A percentile compares a stretch with the other conserved stretches of the same genome.
These are phyloP conservation scores for Discoglossus pictus DNA, from an alignment of 2,797 vertebrate genomes.

Conservation along the genomic window DNA sequence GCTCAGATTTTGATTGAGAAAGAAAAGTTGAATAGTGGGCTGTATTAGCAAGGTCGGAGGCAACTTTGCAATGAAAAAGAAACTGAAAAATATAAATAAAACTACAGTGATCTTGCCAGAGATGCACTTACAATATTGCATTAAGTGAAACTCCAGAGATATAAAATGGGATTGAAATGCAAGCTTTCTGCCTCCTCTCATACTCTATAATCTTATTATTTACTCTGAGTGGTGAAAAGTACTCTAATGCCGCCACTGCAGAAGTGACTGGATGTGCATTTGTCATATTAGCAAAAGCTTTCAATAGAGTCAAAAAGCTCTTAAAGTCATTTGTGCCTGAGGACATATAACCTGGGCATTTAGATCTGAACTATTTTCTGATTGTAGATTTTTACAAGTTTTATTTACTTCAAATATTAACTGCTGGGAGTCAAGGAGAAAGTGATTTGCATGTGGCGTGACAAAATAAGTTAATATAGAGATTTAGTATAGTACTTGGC, in stretches of 20 bases:
- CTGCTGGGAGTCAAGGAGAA: neutral
- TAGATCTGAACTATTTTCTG: neutral
- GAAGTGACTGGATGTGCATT: constrained; percentile 62
- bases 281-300: constrained; percentile 64
- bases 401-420: constrained; percentile 8
- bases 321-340: constrained; percentile 41
- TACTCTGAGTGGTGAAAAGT: constrained; percentile 64
- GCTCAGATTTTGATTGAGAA: constrained; percentile 1
- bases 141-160: constrained; percentile 62
- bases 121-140: constrained; percentile 64
- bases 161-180: constrained; percentile 70
- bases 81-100: neutral
- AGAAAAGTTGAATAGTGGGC: neutral
- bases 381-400: neutral
- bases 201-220: constrained; percentile 68
- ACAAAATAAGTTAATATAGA: too few species aligned
- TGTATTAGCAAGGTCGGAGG: constrained; percentile 1
- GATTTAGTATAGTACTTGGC: too few species aligned
- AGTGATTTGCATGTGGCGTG: too few species aligned
- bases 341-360: constrained; percentile 20
- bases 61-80: neutral
- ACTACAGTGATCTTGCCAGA: constrained; percentile 57
- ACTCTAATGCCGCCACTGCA: constrained; percentile 52
- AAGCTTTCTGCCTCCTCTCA: constrained; percentile 57
- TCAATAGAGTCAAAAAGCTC: constrained; percentile 65